Base-by-base conservation (phyloP, 2,797 vertebrate genomes). In the Botia kubotai region DNA sequence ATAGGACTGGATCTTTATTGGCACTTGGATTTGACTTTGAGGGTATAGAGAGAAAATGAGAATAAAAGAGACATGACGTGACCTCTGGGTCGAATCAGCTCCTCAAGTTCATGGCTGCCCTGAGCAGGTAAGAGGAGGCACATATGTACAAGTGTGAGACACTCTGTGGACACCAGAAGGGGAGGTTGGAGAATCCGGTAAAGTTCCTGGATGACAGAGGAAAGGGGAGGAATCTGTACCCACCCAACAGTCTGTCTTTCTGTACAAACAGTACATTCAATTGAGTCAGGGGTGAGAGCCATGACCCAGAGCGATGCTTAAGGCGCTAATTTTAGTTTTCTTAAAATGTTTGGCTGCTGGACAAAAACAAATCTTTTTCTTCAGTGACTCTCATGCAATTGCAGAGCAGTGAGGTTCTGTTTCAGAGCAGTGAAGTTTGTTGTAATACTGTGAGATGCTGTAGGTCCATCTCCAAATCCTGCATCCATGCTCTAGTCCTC, bases 341-440 rank as follows among this genome's bases (percentile, higher is more conserved):
- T 72, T 77, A 67, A 67, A 67, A 67, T 48, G 83, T 77, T 75
- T 65, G 84, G 62, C 60, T 75, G 48, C 13, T 53, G 26, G 67
- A 50, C 17, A 73, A 48, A n/a, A 0, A n/a, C 48, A n/a, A 11
- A 3, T 21, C 6, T 19, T 93, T 89, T 0, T 93, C 91, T 2
- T 19, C 26, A 77, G 93, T 90, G 16, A 94, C 70, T 83, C 93
- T 95, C 93, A 94, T 92, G 90, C 94, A 95, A 72, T 94, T 93
- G 89, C 92, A 93, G 70, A 93, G 92, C 84, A 92, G 93, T 66
- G 67, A 86, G 86, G 88, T 46, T 80, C 16, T 4, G 19, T 66
- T 48, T 58, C 21, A 10, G 58, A 78, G 23, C 23, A 26, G 23
- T 26, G 23, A 26, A 26, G 75, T 83, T 60, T 1, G 63, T 69